Conservation (phyloP, 2,888 invertebrate genomes). For the Zonitis immaculata region DNA sequence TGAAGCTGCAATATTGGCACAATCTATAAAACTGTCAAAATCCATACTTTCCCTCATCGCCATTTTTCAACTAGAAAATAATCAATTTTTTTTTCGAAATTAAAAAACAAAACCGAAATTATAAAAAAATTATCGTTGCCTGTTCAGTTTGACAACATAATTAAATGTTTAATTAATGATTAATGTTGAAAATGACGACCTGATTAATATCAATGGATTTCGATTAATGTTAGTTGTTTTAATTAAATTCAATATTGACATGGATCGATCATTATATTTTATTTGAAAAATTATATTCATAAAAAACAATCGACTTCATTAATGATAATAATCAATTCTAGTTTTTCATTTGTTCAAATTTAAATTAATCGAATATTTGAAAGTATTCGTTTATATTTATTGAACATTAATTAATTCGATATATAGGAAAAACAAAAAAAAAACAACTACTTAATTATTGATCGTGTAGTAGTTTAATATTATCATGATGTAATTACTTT, state of each 20-base stretch:
- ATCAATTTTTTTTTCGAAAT: neutral
- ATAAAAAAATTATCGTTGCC: neutral
- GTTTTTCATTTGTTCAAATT: no score
- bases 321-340: no score
- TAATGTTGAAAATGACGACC: neutral
- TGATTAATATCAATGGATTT: no score
- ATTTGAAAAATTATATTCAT: no score
- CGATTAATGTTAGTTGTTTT: constrained; percentile 5
- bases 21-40: constrained; percentile 45
- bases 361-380: neutral
- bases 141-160: neutral
- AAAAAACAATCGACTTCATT: neutral
- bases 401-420: neutral
- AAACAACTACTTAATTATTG: no score
- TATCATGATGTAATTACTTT: neutral
- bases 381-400: neutral
- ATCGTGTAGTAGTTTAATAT: neutral
- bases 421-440: no score
- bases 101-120: neutral
- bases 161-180: constrained; percentile 5
- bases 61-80: constrained; percentile 19
- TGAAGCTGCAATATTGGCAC: constrained; percentile 45
- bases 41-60: constrained; percentile 41
- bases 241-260: constrained; percentile 4
- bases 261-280: neutral